Evolutionary conservation across 2,113 vertebrate species (phyloP), one percentile per base, ranked within the genome.

Genomic region (Solea solea): DNA sequence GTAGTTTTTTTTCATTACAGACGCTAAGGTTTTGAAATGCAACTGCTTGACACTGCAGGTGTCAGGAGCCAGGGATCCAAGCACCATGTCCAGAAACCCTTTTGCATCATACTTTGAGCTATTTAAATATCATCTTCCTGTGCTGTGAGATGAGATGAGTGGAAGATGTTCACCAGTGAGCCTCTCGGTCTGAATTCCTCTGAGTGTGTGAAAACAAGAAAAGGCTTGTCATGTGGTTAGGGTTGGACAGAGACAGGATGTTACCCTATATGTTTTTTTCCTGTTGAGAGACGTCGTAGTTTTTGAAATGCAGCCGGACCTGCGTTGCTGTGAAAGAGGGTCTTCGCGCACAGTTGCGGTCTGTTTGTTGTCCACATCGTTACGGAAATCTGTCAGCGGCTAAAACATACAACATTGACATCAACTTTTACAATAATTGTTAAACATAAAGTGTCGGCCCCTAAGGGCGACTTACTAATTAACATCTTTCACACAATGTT

Each of bases 221-320:
- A 52, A 14, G 40, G 27, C 27, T 48, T 76, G 64, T 41, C 40
- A 46, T 65, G 64, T 27, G 46, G 40, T 72, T 72, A 39, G 15
- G 13, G 42, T 66, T 46, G 57, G 21, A 39, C 39, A 16, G 13
- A 42, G 14, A 44, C 78, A 75, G 78, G 78, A 75, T 69, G 64
- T 59, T 4, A 58, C 55, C 9, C 65, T 65, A 50, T 52, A 46
- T 21, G 63, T 53, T 60, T 2, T 21, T 64, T 74, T 75, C 63
- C 78, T 75, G 66, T 68, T 52, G 3, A 64, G 69, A 69, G 66
- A 9, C 45, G n/a, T 42, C 2, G 28, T 60, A 40, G 61, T 39
- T 70, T 25, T 14, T 2, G 1, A 57, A 8, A 45, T 64, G 27
- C 15, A 62, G 61, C 51, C 60, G 52, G 64, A 50, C 54, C 48